Percentiles rank a stretch among this genome's conserved stretches.
phyloP scores from a whole-genome alignment of 2,113 vertebrate species.

The human (Homo sapiens) region DNA sequence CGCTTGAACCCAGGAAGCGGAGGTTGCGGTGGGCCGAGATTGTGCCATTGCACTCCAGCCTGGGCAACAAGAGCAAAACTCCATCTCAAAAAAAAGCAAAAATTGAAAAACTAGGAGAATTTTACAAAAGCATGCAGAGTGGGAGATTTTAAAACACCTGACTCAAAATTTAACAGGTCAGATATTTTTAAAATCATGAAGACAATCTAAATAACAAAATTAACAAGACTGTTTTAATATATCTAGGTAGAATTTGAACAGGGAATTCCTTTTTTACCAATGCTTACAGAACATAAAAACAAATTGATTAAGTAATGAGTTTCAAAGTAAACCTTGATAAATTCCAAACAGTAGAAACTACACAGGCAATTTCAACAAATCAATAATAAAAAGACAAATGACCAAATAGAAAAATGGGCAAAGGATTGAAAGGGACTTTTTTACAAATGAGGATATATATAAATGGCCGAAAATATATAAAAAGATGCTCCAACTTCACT shows the following conservation, averaged over 20 bases:
- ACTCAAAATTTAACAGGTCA: slow-evolving; percentile 34
- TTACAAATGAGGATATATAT: slow-evolving; percentile 35
- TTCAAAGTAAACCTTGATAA: slow-evolving; percentile 64
- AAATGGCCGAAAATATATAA: not conserved
- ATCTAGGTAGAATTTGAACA: slow-evolving; percentile 25
- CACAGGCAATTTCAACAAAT: slow-evolving; percentile 67
- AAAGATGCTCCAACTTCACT: not conserved
- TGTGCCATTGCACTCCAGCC: fast-evolving
- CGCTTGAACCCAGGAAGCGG: no score
- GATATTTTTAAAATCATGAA: slow-evolving; percentile 42
- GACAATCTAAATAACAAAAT: slow-evolving; percentile 54
- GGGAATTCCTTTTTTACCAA: not conserved
- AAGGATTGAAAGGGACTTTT: not conserved
- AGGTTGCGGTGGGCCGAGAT: no score
- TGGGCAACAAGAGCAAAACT: no score
- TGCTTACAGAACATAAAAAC: slow-evolving; percentile 52
- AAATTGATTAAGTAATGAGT: slow-evolving; percentile 76
- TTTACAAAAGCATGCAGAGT: not conserved
- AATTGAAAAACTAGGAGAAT: not conserved
- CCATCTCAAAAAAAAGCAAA: not conserved
- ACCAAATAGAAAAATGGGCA: slow-evolving; percentile 47
- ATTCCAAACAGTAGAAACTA: slow-evolving; percentile 50
- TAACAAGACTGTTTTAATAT: slow-evolving; percentile 39
- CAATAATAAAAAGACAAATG: slow-evolving; percentile 75
- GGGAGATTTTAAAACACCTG: not conserved